Evolutionary conservation across 2,797 vertebrate species (phyloP).

Genomic region (Natrix natrix): DNA sequence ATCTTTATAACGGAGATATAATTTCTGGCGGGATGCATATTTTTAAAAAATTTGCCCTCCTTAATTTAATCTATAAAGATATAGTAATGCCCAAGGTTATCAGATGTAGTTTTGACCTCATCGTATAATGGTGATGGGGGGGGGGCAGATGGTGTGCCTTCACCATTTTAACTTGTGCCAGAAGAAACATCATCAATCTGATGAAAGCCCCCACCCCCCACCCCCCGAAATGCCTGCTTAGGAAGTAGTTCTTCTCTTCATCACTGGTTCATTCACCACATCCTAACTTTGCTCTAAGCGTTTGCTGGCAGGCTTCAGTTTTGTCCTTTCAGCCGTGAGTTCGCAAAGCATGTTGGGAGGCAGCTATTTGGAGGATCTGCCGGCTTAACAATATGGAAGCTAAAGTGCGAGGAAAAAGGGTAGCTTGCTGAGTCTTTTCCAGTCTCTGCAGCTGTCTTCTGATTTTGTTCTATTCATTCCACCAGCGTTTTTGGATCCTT

Average conservation of each 20-base stretch:
- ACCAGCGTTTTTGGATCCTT: neutral
- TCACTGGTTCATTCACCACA: neutral
- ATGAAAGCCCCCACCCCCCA: neutral
- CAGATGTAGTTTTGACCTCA: neutral
- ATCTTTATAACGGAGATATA: neutral
- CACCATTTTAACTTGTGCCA: neutral
- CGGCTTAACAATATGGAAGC: neutral
- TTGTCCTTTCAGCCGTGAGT: neutral
- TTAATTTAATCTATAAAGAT: neutral
- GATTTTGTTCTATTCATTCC: neutral
- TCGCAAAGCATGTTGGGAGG: neutral
- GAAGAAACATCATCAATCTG: neutral
- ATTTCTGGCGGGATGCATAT: neutral
- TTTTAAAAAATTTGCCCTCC: neutral
- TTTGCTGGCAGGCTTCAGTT: neutral
- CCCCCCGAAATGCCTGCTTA: neutral
- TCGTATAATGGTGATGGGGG: neutral
- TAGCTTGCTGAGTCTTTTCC: neutral
- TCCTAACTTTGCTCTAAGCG: neutral
- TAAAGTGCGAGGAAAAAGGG: neutral
- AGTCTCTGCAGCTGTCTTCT: neutral
- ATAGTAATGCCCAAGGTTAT: neutral
- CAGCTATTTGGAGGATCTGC: neutral
- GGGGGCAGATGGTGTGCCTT: neutral
- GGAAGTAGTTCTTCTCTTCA: neutral